Conservation (phyloP, 2,113 vertebrate species). For the Channa argus region DNA sequence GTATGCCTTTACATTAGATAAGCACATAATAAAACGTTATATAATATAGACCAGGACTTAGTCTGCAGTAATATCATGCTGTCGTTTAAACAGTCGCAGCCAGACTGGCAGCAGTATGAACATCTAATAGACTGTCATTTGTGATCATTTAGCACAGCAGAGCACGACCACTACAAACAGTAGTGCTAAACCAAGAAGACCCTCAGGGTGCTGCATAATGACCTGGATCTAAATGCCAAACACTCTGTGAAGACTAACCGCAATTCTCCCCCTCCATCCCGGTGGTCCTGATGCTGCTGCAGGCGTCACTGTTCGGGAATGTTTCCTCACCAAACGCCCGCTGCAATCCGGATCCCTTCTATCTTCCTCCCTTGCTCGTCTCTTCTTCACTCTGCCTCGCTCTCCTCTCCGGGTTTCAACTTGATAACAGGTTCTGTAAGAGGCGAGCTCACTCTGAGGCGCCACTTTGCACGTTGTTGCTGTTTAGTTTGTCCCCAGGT, state of each 20-base stretch:
- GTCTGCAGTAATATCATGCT: not conserved
- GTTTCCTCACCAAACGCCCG: conserved; percentile 36
- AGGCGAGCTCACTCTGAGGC: not conserved
- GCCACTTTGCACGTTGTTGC: conserved; percentile 40
- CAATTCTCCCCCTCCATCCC: conserved; percentile 75
- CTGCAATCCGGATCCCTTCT: conserved; percentile 47
- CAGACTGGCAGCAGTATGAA: conserved; percentile 4
- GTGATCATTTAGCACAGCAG: conserved; percentile 4
- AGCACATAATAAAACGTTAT: not conserved
- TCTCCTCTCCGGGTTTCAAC: not conserved
- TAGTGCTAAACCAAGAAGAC: not conserved
- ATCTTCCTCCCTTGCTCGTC: not conserved
- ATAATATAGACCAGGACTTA: not conserved
- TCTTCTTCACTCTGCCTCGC: not conserved
- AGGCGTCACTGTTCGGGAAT: conserved; percentile 49
- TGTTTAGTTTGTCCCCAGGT: not conserved
- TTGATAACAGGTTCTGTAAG: not conserved
- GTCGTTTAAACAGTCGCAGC: not conserved
- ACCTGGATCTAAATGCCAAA: not conserved
- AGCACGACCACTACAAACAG: conserved; percentile 10
- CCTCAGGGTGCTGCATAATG: not conserved
- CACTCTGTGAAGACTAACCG: conserved; percentile 60
- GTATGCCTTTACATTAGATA: not conserved
- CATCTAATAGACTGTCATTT: conserved; percentile 20
- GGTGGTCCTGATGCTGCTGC: conserved; percentile 64